These are phyloP conservation scores for Oenanthe melanoleuca DNA, from an alignment of 2,113 vertebrate species.

Conservation along the genomic window DNA sequence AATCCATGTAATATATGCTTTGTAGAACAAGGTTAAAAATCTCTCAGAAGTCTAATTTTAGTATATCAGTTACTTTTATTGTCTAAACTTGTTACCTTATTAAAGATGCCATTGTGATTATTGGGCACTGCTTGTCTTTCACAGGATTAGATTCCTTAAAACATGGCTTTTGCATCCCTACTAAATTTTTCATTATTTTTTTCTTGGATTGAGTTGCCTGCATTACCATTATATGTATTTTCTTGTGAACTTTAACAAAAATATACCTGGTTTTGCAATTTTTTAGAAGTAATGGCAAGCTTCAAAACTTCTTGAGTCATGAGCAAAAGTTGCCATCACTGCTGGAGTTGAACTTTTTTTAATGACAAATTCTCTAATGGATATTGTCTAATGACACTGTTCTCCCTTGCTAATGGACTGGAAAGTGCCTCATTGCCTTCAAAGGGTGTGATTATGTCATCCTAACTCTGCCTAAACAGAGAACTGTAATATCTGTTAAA, in stretches of 20 bases:
- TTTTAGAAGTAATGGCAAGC: not conserved
- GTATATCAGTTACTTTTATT: not conserved
- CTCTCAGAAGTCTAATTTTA: not conserved
- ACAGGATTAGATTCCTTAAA: not conserved
- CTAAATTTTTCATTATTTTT: not conserved
- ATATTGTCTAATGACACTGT: slow-evolving; percentile 22
- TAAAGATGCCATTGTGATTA: not conserved
- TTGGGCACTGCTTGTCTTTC: not conserved
- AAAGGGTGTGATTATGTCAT: slow-evolving; percentile 52
- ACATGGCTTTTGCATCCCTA: not conserved
- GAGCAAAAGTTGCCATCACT: not conserved
- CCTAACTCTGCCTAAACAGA: not conserved
- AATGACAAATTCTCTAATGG: not conserved
- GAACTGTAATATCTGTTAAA: slow-evolving; percentile 38
- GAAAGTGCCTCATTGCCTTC: slow-evolving; percentile 25
- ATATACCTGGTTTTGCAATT: not conserved
- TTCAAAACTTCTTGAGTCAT: not conserved
- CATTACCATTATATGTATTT: not conserved
- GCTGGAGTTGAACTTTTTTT: slow-evolving; percentile 22
- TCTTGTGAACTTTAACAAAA: not conserved
- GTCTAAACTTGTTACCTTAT: not conserved
- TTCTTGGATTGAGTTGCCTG: not conserved
- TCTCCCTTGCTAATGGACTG: slow-evolving; percentile 55
- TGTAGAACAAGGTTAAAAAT: not conserved
- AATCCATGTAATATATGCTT: not conserved